Base-by-base conservation (phyloP, 2,888 invertebrate genomes). In the Plagiodera versicolora region DNA sequence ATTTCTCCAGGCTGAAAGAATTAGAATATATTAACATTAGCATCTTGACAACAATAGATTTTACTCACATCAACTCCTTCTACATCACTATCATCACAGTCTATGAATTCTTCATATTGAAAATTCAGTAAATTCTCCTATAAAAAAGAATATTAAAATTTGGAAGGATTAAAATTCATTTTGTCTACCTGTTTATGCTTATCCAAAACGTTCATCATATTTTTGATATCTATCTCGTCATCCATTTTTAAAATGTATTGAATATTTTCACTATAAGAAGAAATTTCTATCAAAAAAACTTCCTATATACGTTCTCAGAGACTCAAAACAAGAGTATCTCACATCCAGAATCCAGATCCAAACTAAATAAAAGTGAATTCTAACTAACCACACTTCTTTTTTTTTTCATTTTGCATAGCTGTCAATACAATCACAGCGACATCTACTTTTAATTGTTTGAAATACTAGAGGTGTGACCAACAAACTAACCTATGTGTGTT, bases 171-270 rank as follows among this genome's bases (percentile, higher is more conserved):
- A 24, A 16, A 17, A 24, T n/a, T 24, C 14, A n/a, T n/a, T n/a
- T n/a, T n/a, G n/a, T n/a, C n/a, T n/a, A 58, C 61, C 47, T 63
- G 20, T 35, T 66, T 58, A 16, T 50, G 57, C 46, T 53, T 56
- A 8, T 60, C 61, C 44, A 68, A 30, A 11, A 66, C 50, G n/a
- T 64, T 64, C 14, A 56, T 63, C 45, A 69, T 58, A 50, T 62
- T 66, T 50, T 62, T 63, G 28, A 70, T 48, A 55, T 70, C 70
- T 9, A 66, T 62, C 49, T 67, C 64, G 19, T 70, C 70, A n/a
- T 65, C 63, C 66, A 63, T 63, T n/a, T n/a, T n/a, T n/a, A n/a
- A n/a, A n/a, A n/a, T n/a, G n/a, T n/a, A n/a, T n/a, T n/a, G n/a
- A n/a, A n/a, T n/a, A n/a, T n/a, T n/a, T n/a, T n/a, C n/a, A n/a